Conservation (phyloP, 2,113 vertebrate genomes). For the Dicentrarchus labrax region DNA sequence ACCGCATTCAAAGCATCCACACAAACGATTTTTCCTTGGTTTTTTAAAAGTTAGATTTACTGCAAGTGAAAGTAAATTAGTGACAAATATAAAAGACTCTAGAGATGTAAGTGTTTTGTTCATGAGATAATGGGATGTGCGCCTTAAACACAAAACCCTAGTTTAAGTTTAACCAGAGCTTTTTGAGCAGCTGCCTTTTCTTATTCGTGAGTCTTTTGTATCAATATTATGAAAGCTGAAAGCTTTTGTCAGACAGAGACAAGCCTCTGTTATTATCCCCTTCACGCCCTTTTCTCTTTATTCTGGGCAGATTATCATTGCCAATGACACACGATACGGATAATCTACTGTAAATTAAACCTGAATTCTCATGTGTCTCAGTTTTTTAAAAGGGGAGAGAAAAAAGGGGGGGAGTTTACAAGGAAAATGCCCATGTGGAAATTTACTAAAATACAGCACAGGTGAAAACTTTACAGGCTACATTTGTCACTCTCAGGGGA, state of each 20-base stretch:
- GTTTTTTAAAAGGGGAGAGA: neutral
- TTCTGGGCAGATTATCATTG: slow-evolving; percentile 57
- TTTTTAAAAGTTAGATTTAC: slow-evolving; percentile 24
- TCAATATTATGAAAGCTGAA: slow-evolving; percentile 85
- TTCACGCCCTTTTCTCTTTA: slow-evolving; percentile 67
- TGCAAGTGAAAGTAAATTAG: slow-evolving; percentile 44
- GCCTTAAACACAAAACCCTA: slow-evolving; percentile 54
- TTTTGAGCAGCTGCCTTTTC: slow-evolving; percentile 67
- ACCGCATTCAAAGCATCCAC: slow-evolving; percentile 29
- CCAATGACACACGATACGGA: slow-evolving; percentile 63
- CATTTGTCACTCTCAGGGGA: slow-evolving; percentile 62
- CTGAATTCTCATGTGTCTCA: slow-evolving; percentile 44
- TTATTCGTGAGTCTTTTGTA: slow-evolving; percentile 69
- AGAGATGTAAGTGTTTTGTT: slow-evolving; percentile 47
- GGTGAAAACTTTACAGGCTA: slow-evolving; percentile 65
- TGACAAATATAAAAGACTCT: slow-evolving; percentile 24
- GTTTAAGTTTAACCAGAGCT: slow-evolving; percentile 75
- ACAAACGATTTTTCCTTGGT: slow-evolving; percentile 33
- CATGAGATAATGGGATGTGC: slow-evolving; percentile 52
- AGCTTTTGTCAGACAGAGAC: slow-evolving; percentile 83
- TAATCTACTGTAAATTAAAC: slow-evolving; percentile 71
- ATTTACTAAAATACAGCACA: slow-evolving; percentile 43
- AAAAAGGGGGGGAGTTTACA: neutral
- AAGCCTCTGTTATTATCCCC: slow-evolving; percentile 85
- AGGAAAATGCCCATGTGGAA: slow-evolving; percentile 26